Percentiles rank a stretch among this genome's conserved stretches.
Evolutionary conservation across 2,888 invertebrate species (phyloP).

Genomic region (Ectemnius lituratus): DNA sequence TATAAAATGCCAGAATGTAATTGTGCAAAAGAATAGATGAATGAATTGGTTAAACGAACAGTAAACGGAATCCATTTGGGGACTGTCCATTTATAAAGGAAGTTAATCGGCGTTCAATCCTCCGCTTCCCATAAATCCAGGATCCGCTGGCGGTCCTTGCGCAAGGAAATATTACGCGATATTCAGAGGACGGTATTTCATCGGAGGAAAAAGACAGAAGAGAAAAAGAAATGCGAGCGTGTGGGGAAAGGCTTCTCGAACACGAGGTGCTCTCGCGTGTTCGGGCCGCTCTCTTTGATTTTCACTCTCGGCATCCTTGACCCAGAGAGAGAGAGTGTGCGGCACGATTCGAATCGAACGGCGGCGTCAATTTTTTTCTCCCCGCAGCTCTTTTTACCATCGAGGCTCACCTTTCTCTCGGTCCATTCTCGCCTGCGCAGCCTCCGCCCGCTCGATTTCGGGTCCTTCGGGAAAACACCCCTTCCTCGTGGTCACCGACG

Average conservation of each 20-base stretch:
- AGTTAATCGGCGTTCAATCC: too few species aligned
- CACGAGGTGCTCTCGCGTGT: constrained; percentile 18
- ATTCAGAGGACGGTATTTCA: constrained; percentile 50
- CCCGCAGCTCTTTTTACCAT: constrained; percentile 39
- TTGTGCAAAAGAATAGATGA: too few species aligned
- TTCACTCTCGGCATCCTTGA: constrained; percentile 70
- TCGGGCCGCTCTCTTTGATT: constrained; percentile 56
- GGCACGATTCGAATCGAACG: constrained; percentile 58
- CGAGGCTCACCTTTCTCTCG: constrained; percentile 63
- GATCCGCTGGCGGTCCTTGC: constrained; percentile 25
- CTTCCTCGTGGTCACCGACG: constrained; percentile 18
- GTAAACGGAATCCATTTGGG: too few species aligned
- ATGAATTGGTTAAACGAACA: too few species aligned
- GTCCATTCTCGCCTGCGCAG: constrained; percentile 30
- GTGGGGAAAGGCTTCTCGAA: constrained; percentile 34
- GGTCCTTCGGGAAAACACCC: constrained; percentile 27
- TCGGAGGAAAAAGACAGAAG: constrained; percentile 42
- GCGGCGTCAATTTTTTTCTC: constrained; percentile 65
- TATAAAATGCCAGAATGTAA: too few species aligned
- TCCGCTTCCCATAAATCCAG: constrained; percentile 29
- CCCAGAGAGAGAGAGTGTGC: constrained; percentile 59
- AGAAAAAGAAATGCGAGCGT: constrained; percentile 1
- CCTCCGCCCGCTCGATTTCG: constrained; percentile 38
- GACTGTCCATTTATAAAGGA: too few species aligned
- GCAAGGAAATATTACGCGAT: constrained; percentile 14